Base-by-base conservation (phyloP, 2,113 vertebrate species). In the Noturus placidus region DNA sequence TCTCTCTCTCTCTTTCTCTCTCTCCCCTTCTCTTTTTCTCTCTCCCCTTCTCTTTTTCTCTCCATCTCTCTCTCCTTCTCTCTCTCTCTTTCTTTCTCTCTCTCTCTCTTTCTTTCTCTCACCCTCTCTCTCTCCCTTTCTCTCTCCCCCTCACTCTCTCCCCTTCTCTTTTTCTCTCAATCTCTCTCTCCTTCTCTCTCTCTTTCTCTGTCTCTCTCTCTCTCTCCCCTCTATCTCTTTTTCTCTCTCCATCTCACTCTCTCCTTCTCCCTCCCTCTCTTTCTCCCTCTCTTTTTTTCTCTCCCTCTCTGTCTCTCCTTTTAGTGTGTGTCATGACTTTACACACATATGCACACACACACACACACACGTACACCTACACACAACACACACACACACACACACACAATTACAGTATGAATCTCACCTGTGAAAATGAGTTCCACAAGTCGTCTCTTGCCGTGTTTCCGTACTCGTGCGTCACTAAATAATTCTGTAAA, bases 201-300 rank as follows among this genome's bases (percentile, higher is more conserved):
- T n/a, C n/a, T n/a, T n/a, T n/a, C n/a, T n/a, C n/a, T n/a, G n/a
- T n/a, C n/a, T n/a, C n/a, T n/a, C n/a, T n/a, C n/a, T n/a, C n/a
- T n/a, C n/a, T n/a, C n/a, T n/a, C n/a, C n/a, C n/a, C 8, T 27
- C 59, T 63, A 3, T 70, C 50, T 2, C 91, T 92, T 91, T 92
- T 91, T 92, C 90, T 88, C 84, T 91, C 84, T 79, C 85, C 88
- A 84, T 89, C 91, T 91, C 88, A n/a, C n/a, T n/a, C n/a, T n/a
- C n/a, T n/a, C n/a, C n/a, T n/a, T n/a, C 27, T 27, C 61, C 11
- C 61, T 63, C 27, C 33, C 46, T 14, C 11, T 35, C 15, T 70
- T 9, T 27, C 8, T 27, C 59, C 27, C 10, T 70, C 50, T 2
- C 91, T 92, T 91, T 92, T 91, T 92, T 90, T 88, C 84, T 91